Base-by-base conservation (phyloP, 2,888 invertebrate genomes). In the Terebella lapidaria region DNA sequence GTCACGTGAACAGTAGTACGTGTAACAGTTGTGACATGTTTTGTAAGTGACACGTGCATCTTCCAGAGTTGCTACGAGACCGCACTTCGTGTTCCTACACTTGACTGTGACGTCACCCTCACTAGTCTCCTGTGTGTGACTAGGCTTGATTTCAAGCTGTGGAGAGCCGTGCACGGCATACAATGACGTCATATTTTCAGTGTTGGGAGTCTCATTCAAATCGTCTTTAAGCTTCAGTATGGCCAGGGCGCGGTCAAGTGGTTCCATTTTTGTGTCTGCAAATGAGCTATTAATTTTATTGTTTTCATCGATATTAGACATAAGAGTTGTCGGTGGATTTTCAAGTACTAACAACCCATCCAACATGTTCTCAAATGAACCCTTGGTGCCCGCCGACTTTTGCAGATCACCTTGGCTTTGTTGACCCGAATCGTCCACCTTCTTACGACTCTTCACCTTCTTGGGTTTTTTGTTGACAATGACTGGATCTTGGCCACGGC, bases 21-120 rank as follows among this genome's bases (percentile, higher is more conserved):
- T 92, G 70, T 91, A 89, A 83, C 96, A 96, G 81, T 95, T 94
- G 83, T 94, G 94, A 81, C 93, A 94, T 71, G 90, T 90, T 81
- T 94, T 94, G 84, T 88, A 95, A 72, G 86, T 86, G 70, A 87
- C 85, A 69, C 90, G 88, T 63, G 94, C 94, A 70, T 91, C 89
- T 61, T 86, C 84, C 59, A 89, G 59, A 46, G 72, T 70, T 2
- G 72, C 66, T 4, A 71, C 71, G 35, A 70, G 65, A 26, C 72
- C 71, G 60, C 82, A 82, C 54, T 72, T 67, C 1, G 70, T 66
- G 61, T 81, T 77, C 15, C 76, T 71, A 63, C 74, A 74, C 45
- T 63, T 64, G 1, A 74, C 67, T 20, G 65, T 57, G 5, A 66
- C 57, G 27, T 3, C 26, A n/a, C 54, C 47, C 35, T 61, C 57